Evolutionary conservation across 2,797 vertebrate genomes (phyloP).

Genomic region (Hippoglossus hippoglossus): DNA sequence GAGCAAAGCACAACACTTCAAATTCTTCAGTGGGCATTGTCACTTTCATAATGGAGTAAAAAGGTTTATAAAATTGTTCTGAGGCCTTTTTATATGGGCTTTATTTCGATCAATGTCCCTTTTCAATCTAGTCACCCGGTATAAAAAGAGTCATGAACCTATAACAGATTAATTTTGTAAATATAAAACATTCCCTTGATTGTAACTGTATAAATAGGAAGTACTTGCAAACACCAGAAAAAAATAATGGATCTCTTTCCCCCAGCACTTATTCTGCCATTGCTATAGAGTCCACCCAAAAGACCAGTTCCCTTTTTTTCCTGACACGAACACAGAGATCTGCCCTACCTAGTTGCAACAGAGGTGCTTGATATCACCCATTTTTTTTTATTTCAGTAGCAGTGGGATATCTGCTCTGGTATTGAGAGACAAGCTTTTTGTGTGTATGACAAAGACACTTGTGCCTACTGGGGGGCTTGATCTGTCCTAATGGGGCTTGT

Average conservation of each 20-base stretch:
- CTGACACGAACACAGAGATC: slow-evolving; percentile 19
- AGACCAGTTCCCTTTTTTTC: slow-evolving; percentile 11
- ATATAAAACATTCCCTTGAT: neutral
- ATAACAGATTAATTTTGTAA: neutral
- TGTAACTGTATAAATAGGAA: slow-evolving; percentile 1
- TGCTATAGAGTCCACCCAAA: slow-evolving; percentile 18
- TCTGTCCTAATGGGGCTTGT: slow-evolving; percentile 49
- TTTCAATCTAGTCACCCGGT: too few species aligned
- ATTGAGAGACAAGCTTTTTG: slow-evolving; percentile 45
- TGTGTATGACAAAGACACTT: slow-evolving; percentile 58
- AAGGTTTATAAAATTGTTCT: too few species aligned
- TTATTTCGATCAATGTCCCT: neutral
- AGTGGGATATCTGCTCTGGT: slow-evolving; percentile 23
- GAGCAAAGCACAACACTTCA: too few species aligned
- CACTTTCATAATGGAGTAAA: neutral
- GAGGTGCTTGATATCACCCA: slow-evolving; percentile 29
- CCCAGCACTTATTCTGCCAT: slow-evolving; percentile 4
- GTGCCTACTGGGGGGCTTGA: slow-evolving; percentile 26
- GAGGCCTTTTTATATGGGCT: neutral
- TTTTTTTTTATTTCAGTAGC: slow-evolving; percentile 29
- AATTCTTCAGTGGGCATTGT: neutral
- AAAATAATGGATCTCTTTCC: slow-evolving; percentile 27
- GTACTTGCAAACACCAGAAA: slow-evolving; percentile 8
- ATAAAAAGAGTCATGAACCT: neutral
- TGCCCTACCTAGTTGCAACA: slow-evolving; percentile 2